Evolutionary conservation across 2,797 vertebrate species (phyloP).

Genomic region (Molossus alvarezi): DNA sequence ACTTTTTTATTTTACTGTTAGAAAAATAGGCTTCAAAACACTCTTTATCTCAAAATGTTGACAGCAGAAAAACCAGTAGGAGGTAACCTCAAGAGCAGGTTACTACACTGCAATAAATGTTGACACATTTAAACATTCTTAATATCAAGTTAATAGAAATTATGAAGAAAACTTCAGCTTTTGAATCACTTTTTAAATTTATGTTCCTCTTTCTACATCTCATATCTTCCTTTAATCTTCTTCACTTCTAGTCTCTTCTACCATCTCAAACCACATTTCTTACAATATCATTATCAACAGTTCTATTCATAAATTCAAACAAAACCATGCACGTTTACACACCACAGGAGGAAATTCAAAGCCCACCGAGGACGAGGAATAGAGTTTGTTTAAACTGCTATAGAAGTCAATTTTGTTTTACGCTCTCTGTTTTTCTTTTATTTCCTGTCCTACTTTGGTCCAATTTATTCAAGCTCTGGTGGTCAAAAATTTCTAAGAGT

Average conservation of each 20-base stretch:
- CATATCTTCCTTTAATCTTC: not conserved
- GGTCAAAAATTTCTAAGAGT: not conserved
- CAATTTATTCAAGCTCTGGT: not conserved
- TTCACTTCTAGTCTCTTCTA: not conserved
- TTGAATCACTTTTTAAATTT: constrained; percentile 6
- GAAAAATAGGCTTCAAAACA: constrained; percentile 76
- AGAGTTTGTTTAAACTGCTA: not conserved
- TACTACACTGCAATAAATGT: not conserved
- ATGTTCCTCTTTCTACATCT: not conserved
- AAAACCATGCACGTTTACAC: not conserved
- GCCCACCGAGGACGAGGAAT: not conserved
- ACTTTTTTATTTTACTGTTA: constrained; percentile 62
- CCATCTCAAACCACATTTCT: not conserved
- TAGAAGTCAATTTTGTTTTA: not conserved
- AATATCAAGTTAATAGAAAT: constrained; percentile 58
- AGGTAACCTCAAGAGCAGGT: constrained; percentile 9
- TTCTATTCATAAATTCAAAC: not conserved
- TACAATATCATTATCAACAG: not conserved
- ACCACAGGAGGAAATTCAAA: not conserved
- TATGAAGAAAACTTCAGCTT: constrained; percentile 7
- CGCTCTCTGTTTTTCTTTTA: not conserved
- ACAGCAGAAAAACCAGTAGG: constrained; percentile 19
- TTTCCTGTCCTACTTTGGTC: not conserved
- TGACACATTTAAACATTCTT: constrained; percentile 18
- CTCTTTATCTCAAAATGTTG: constrained; percentile 59